Percentiles rank a stretch among this genome's conserved stretches.
Evolutionary conservation across 92 coral and sea anemone genomes (phyloP).

Genomic region (Diadumene lineata): DNA sequence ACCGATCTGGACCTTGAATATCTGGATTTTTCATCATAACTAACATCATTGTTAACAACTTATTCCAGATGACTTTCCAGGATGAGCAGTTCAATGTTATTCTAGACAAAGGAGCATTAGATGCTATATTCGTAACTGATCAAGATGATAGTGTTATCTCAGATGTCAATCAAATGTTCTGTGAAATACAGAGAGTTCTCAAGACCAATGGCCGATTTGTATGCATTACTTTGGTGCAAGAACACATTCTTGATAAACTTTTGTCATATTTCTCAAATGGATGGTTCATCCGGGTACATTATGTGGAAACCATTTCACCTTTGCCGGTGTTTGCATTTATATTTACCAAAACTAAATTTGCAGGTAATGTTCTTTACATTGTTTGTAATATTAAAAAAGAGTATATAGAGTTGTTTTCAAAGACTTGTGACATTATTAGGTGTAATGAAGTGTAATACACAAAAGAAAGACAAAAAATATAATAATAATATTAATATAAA

Average conservation of each 20-base stretch:
- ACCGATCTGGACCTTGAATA: no score
- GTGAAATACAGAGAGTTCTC: conserved; percentile 61
- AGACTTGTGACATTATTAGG: no score
- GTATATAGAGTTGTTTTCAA: no score
- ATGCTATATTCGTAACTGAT: conserved; percentile 52
- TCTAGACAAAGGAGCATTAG: conserved; percentile 83
- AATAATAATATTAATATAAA: no score
- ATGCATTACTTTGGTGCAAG: conserved; percentile 80
- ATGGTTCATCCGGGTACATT: conserved; percentile 89
- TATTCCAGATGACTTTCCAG: conserved; percentile 60
- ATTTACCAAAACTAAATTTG: conserved; percentile 82
- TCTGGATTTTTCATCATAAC: no score
- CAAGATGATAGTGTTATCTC: conserved; percentile 37
- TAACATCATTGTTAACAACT: background rate
- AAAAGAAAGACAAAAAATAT: no score
- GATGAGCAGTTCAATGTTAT: conserved; percentile 71
- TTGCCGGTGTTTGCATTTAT: conserved; percentile 86
- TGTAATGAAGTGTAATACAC: no score
- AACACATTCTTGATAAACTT: conserved; percentile 65
- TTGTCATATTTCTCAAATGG: conserved; percentile 75
- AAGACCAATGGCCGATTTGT: conserved; percentile 84
- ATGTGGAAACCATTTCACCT: conserved; percentile 39
- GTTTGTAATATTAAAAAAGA: background rate
- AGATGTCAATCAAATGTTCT: conserved; percentile 59
- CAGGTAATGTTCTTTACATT: conserved; percentile 34